Evolutionary conservation across 2,888 invertebrate species (phyloP).

Genomic region (Torymus tubicola): DNA sequence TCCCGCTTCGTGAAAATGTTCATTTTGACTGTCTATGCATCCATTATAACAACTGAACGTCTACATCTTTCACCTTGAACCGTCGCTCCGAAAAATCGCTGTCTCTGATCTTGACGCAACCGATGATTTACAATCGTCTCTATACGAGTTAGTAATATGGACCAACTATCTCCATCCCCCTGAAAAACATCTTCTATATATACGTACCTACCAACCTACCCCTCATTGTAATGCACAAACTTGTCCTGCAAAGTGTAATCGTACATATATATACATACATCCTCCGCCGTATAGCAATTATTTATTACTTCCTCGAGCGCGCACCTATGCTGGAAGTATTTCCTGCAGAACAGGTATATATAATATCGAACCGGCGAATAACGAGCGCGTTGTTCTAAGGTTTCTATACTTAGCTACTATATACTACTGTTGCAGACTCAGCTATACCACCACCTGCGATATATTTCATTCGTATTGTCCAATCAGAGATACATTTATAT

Average conservation of each 20-base stretch:
- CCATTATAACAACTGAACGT: too few species aligned
- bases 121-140: too few species aligned
- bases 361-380: neutral
- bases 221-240: constrained; percentile 41
- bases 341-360: constrained; percentile 45
- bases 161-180: neutral
- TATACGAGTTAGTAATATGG: too few species aligned
- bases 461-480: too few species aligned
- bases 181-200: neutral
- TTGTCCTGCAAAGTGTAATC: constrained; percentile 36
- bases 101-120: too few species aligned
- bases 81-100: too few species aligned
- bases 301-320: constrained; percentile 32
- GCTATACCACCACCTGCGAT: too few species aligned
- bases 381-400: constrained; percentile 1
- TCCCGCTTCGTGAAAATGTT: too few species aligned
- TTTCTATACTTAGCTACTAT: neutral
- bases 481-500: too few species aligned
- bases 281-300: constrained; percentile 25
- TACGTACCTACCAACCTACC: constrained; percentile 34
- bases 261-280: constrained; percentile 9
- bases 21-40: too few species aligned
- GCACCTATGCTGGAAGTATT: constrained; percentile 5
- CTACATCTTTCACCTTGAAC: too few species aligned
- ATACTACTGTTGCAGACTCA: too few species aligned